Evolutionary conservation across 2,797 vertebrate species (phyloP), one percentile per base, ranked within the genome.

Genomic region (Emydoidea blandingii): DNA sequence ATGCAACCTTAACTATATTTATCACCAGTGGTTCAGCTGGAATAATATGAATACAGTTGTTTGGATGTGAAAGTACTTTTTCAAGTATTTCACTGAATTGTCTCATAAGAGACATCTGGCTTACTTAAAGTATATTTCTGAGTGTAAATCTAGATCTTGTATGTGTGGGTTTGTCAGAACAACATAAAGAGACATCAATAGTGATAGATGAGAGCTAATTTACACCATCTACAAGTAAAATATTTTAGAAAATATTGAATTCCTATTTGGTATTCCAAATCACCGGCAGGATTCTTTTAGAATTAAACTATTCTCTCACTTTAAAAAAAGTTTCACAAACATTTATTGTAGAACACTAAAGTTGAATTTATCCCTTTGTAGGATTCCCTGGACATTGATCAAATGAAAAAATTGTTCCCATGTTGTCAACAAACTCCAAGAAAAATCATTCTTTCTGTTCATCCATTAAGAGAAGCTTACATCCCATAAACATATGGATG

Each of bases 341-440:
- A 90, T 83, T 23, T 41, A 90, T 53, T 91, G 90, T 93, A 94
- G 91, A 81, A 89, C 92, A 95, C 95, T 94, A 96, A 93, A 89
- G 78, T 41, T 81, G 83, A 91, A 97, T 97, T 97, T 97, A 97
- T 86, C 80, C 34, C 94, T 94, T 96, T 93, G 84, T 72, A 92
- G 93, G 96, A 96, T 95, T 97, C 96, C 96, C 90, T 86, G 83
- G 96, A 96, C 96, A 97, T 54, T 96, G 81, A 93, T 84, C 96
- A 89, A 94, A 87, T 97, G 94, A 97, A 97, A 72, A 97, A 97
- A 97, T 94, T 16, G 87, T 87, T 95, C 96, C 96, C 96, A 85
- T 5, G 96, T 97, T 96, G 94, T 97, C 92, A 94, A 97, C 96
- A 97, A 97, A 97, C 94, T 96, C 92, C 90, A 96, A 97, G 96